Evolutionary conservation across 64 coral and sea anemone genomes (phyloP), one percentile per base, ranked within the genome.

Genomic region (Montipora efflorescens): DNA sequence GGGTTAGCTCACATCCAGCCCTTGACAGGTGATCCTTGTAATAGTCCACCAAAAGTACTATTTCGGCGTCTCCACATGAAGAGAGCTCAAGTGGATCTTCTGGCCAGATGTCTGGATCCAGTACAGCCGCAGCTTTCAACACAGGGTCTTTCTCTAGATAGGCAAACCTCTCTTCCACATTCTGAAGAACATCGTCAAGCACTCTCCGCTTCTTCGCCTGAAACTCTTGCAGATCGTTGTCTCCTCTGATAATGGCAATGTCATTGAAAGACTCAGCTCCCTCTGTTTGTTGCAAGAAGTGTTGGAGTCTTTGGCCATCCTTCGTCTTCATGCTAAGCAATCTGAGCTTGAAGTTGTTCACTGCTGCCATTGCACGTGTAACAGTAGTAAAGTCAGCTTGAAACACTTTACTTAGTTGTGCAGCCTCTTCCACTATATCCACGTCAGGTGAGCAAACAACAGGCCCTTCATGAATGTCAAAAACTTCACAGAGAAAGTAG

Each of bases 341-440:
- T 81, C 79, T 22, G 52, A 81, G 6, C n/a, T 59, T 58, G 52
- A 81, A 81, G 52, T 81, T 81, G 50, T 57, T 81, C 2, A 81
- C 79, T 81, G 49, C 49, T 10, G 53, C 79, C n/a, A 59, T 81
- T 18, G n/a, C 79, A 21, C 18, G 51, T 9, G 51, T 81, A 10
- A 81, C 49, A 59, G 52, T 81, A 59, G 77, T 57, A 75, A 90
- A 90, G 50, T 90, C 75, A 81, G 51, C 79, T 81, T 81, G 79
- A 59, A 81, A 64, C 79, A 59, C 79, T 58, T 81, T 81, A 58
- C 52, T 59, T 2, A 81, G 51, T 5, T 59, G 79, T 25, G 79
- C 19, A 59, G 79, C 79, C 49, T 22, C 79, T 22, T 59, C 79
- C 79, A 81, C 52, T 3, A 81, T 81, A 51, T 81, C 79, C 79